These are phyloP conservation scores for Chrysolina americana DNA, from an alignment of 2,888 invertebrate species.

Conservation along the genomic window DNA sequence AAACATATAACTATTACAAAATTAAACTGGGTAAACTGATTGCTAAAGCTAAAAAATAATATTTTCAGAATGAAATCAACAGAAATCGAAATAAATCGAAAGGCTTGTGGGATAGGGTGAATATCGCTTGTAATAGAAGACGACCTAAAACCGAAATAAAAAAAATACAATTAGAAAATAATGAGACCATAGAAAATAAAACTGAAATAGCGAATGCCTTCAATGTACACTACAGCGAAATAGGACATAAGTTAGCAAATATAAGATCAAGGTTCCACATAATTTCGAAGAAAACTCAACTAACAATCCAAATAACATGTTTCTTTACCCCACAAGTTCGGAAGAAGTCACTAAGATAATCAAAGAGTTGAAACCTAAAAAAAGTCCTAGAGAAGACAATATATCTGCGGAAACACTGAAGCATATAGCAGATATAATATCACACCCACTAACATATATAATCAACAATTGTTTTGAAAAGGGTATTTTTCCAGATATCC, in stretches of 20 bases:
- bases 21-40: no score
- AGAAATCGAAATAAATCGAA: neutral
- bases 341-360: slow-evolving; percentile 51
- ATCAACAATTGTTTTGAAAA: neutral
- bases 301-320: neutral
- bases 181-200: neutral
- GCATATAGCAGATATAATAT: slow-evolving; percentile 4
- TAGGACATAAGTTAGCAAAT: neutral
- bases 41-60: no score
- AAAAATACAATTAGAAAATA: neutral
- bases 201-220: neutral
- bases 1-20: slow-evolving; percentile 1
- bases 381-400: no score
- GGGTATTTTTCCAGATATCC: neutral
- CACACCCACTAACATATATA: neutral
- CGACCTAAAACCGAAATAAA: neutral
- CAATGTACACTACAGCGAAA: neutral
- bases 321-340: neutral
- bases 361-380: neutral
- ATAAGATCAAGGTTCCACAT: neutral
- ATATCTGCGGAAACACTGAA: slow-evolving; percentile 3
- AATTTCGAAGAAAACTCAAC: neutral
- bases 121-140: neutral
- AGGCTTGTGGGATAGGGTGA: slow-evolving; percentile 2
- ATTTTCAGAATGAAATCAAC: no score